Evolutionary conservation across 2,888 invertebrate species (phyloP).

Genomic region (Drosophila conformis): DNA sequence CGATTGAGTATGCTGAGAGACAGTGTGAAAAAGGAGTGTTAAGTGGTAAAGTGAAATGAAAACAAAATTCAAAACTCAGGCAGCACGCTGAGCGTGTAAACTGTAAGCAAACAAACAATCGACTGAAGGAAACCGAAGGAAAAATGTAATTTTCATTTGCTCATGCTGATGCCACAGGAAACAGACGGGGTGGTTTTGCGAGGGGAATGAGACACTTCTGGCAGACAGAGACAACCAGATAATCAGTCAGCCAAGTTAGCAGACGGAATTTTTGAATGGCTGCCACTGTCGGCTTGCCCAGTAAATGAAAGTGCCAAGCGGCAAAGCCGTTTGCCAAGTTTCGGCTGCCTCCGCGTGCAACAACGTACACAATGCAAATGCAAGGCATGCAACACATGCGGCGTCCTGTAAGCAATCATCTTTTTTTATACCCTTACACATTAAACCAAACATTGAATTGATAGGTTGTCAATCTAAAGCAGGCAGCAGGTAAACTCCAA

Average conservation of each 20-base stretch:
- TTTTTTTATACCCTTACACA: neutral
- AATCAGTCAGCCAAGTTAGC: conserved; percentile 65
- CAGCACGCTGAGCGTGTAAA: conserved; percentile 64
- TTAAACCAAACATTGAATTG: neutral
- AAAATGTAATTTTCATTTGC: conserved; percentile 62
- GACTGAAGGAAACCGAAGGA: conserved; percentile 32
- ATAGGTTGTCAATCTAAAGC: neutral
- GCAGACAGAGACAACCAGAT: conserved; percentile 59
- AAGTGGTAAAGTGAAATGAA: neutral
- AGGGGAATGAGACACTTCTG: neutral
- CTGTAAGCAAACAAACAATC: conserved; percentile 47
- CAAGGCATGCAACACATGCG: neutral
- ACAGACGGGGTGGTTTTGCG: neutral
- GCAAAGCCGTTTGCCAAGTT: conserved; percentile 15
- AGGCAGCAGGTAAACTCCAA: neutral
- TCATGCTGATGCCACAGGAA: conserved; percentile 21
- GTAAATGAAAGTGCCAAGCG: conserved; percentile 38
- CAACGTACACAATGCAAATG: neutral
- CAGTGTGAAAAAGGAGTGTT: neutral
- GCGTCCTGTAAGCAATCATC: neutral
- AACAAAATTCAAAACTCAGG: conserved; percentile 23
- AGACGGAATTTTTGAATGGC: conserved; percentile 36
- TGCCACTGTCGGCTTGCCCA: conserved; percentile 12
- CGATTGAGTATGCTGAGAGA: conserved; percentile 13
- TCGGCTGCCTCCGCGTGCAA: conserved; percentile 14